These are phyloP conservation scores for Pogonocichla stellata DNA, from an alignment of 2,113 vertebrate genomes.

Conservation along the genomic window DNA sequence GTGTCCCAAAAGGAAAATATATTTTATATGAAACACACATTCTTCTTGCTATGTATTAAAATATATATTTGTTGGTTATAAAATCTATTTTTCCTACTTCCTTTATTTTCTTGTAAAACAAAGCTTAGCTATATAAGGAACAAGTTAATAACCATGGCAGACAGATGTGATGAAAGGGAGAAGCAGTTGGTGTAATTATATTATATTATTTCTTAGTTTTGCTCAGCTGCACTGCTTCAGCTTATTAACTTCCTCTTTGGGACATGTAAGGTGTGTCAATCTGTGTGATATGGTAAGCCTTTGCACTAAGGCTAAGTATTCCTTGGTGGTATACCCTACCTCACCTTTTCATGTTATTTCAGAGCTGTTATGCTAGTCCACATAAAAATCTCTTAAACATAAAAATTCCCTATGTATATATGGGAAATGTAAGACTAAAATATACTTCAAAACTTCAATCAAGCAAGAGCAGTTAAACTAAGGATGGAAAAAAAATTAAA, in stretches of 20 bases:
- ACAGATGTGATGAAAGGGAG: background rate
- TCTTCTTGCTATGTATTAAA: background rate
- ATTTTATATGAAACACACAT: slow-evolving; percentile 35
- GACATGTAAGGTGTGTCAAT: background rate
- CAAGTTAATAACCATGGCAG: background rate
- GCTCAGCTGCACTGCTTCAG: background rate
- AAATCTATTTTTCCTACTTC: background rate
- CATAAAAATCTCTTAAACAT: background rate
- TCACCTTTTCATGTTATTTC: background rate
- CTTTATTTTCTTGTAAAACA: background rate
- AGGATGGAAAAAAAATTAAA: background rate
- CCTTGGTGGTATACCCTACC: background rate
- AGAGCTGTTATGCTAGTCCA: background rate
- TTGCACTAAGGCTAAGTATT: background rate
- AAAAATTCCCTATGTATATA: background rate
- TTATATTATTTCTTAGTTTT: background rate
- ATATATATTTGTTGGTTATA: background rate
- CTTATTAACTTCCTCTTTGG: background rate
- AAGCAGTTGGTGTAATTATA: background rate
- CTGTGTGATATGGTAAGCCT: background rate
- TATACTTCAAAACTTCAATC: background rate
- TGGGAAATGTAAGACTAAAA: background rate
- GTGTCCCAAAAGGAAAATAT: slow-evolving; percentile 42
- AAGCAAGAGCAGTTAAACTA: background rate
- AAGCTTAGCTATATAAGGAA: background rate